These are phyloP conservation scores for Zosterops hypoxanthus DNA, from an alignment of 2,113 vertebrate genomes.

Conservation along the genomic window DNA sequence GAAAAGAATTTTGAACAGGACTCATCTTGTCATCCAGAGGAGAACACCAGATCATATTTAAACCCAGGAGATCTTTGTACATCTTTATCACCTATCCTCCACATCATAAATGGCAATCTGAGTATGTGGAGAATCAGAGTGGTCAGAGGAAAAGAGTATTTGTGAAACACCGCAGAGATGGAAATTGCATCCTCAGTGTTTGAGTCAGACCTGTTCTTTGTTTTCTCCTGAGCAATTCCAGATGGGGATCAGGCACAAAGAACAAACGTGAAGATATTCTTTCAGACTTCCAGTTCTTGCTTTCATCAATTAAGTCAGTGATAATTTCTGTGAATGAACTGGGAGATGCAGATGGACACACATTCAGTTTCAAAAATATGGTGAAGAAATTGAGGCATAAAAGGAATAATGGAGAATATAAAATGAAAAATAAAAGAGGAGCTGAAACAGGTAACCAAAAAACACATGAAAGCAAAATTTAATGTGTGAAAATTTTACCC, in stretches of 20 bases:
- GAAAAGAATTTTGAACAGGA: background rate
- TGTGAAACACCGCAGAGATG: accelerated
- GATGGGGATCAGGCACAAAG: background rate
- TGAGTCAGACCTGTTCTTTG: background rate
- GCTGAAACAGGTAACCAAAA: background rate
- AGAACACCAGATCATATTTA: background rate
- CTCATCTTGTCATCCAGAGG: background rate
- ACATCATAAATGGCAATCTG: background rate
- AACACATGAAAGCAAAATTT: background rate
- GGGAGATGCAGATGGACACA: background rate
- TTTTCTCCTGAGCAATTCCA: background rate
- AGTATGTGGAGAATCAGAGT: background rate
- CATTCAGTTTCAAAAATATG: background rate
- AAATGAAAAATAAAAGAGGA: background rate
- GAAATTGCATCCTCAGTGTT: background rate
- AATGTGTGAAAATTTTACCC: background rate
- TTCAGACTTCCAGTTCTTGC: background rate
- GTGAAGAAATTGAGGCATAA: background rate
- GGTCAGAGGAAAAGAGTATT: background rate
- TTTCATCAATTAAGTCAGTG: background rate
- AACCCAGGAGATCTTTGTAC: background rate
- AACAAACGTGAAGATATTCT: background rate
- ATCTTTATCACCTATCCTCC: background rate
- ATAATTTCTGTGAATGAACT: background rate
- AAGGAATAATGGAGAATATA: background rate